Base-by-base conservation (phyloP, 2,888 invertebrate species). In the Limnephilus rhombicus region DNA sequence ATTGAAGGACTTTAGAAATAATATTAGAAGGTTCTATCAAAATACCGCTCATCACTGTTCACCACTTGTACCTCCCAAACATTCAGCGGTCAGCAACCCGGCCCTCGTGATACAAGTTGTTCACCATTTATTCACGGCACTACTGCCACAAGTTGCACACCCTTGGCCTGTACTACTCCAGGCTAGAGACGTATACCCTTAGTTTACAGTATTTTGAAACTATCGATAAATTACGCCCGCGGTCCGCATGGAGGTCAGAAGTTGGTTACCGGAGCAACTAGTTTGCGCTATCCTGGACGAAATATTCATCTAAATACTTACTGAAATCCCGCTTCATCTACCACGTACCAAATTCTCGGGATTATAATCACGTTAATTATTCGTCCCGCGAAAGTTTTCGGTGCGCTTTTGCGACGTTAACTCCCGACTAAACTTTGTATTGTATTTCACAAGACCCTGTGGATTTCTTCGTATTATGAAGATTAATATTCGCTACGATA, bases 221-320 rank as follows among this genome's bases (percentile, higher is more conserved):
- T 87, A 91, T 86, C 91, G 91, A 91, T 91, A 81, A 91, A 91
- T 91, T 91, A 91, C 53, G 29, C 53, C 86, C 91, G 24, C 31
- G n/a, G 29, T 34, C 86, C 91, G 24, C 31, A 24, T 37, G 7
- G 80, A 86, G 91, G 86, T 91, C 80, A 80, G 24, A 91, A 91
- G 80, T 91, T 91, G 80, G 45, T 80, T 37, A 91, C 37, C 53
- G 85, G 45, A 80, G 86, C 86, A 49, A 68, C 49, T 87, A 31
- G 49, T 87, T 34, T 85, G 24, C 37, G 18, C 41, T 34, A 37
- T 85, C 15, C 34, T 5, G 41, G 34, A 11, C 41, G 82, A 82
- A 34, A 34, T 34, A 34, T 82, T 82, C 5, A 31, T 82, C 18
- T 34, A 68, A 68, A 68, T 24, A 68, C 68, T 68, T 24, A n/a